A percentile compares a stretch with the other conserved stretches of the same genome.
phyloP scores from a whole-genome alignment of 1,140 invertebrate genomes.

The Lasaia peninsularis region DNA sequence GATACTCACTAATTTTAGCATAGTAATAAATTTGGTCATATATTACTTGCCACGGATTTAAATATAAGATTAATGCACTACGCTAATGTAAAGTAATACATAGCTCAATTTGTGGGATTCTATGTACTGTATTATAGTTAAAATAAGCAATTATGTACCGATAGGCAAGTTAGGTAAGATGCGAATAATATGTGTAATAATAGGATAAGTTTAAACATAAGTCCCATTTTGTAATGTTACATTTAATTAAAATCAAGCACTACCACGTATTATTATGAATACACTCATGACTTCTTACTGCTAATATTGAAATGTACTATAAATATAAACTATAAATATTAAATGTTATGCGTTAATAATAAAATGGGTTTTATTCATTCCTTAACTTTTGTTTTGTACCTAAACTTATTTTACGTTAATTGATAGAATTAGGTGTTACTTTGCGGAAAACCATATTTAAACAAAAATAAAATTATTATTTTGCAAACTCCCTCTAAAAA shows the following conservation, averaged over 20 bases:
- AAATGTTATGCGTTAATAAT: slow-evolving; percentile 79
- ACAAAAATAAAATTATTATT: too few relatives aligned
- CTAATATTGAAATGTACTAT: slow-evolving; percentile 78
- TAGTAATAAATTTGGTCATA: slow-evolving; percentile 39
- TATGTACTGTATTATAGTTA: slow-evolving; percentile 56
- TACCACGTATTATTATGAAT: slow-evolving; percentile 68
- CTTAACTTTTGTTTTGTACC: not conserved
- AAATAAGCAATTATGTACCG: slow-evolving; percentile 39
- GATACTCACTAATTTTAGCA: slow-evolving; percentile 37
- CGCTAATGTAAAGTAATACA: slow-evolving; percentile 46
- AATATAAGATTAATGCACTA: slow-evolving; percentile 56
- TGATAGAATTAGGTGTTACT: too few relatives aligned
- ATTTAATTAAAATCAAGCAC: slow-evolving; percentile 63
- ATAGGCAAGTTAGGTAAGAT: slow-evolving; percentile 38
- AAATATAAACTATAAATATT: slow-evolving; percentile 78
- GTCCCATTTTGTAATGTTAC: slow-evolving; percentile 73
- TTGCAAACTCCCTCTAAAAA: too few relatives aligned
- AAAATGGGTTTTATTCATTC: slow-evolving; percentile 51
- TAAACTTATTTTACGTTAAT: too few relatives aligned
- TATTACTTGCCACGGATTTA: slow-evolving; percentile 42
- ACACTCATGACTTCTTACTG: slow-evolving; percentile 73
- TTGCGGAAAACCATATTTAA: too few relatives aligned
- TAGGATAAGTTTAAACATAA: slow-evolving; percentile 45
- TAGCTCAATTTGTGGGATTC: slow-evolving; percentile 64
- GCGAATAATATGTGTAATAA: slow-evolving; percentile 56